A percentile compares a stretch with the other conserved stretches of the same genome.
These are phyloP conservation scores for Chymomyza caudatula DNA, from an alignment of 2,888 invertebrate species.

Conservation along the genomic window DNA sequence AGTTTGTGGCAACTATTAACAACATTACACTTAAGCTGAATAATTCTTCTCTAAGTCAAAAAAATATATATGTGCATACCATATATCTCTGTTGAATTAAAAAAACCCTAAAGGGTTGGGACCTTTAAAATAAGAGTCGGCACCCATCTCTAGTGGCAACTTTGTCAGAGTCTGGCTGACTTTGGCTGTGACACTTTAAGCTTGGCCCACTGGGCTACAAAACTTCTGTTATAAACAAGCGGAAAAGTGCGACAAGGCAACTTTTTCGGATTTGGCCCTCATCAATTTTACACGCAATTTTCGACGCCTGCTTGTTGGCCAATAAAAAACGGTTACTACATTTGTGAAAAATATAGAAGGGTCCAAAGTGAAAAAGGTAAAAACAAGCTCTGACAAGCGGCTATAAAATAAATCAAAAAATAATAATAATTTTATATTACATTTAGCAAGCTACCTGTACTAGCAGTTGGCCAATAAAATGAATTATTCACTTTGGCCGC, in stretches of 20 bases:
- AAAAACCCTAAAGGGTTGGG: too few species aligned
- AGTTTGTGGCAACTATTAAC: too few species aligned
- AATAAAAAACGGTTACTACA: not conserved
- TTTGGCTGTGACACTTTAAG: not conserved
- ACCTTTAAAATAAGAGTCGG: too few species aligned
- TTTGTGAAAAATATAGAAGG: not conserved
- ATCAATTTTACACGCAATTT: slow-evolving; percentile 1
- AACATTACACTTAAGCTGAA: too few species aligned
- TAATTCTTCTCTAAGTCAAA: too few species aligned
- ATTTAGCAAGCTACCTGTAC: not conserved
- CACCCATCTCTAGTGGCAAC: too few species aligned
- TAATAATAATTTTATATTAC: slow-evolving; percentile 3
- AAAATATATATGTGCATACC: too few species aligned
- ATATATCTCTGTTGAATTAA: too few species aligned
- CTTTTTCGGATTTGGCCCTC: not conserved
- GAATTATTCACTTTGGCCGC: not conserved
- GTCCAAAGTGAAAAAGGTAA: not conserved
- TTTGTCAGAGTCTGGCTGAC: not conserved
- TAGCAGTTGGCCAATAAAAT: not conserved
- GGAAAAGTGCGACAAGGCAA: not conserved
- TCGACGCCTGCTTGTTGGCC: slow-evolving; percentile 1
- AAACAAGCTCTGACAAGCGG: not conserved
- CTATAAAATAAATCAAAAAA: slow-evolving; percentile 4
- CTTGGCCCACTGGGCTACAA: not conserved
- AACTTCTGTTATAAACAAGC: not conserved